These are phyloP conservation scores for Sebastes fasciatus DNA, from an alignment of 2,113 vertebrate species.

Conservation along the genomic window DNA sequence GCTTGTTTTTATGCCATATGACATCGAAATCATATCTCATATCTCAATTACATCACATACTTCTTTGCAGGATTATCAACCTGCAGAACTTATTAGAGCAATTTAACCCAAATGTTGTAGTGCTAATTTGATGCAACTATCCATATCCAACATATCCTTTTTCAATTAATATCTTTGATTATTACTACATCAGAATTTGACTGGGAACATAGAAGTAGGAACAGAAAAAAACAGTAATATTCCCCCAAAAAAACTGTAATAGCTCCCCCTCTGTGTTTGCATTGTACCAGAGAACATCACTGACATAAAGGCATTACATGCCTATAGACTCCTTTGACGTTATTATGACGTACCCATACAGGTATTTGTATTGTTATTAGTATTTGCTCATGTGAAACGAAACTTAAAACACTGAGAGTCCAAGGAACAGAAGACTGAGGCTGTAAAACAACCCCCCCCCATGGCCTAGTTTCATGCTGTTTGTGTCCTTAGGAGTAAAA, in stretches of 20 bases:
- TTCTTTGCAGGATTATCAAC: no score
- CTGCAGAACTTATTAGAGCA: no score
- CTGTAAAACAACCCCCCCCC: slow-evolving; percentile 1
- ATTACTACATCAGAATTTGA: not conserved
- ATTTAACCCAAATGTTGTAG: no score
- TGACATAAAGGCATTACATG: not conserved
- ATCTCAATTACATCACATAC: no score
- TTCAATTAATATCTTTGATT: not conserved
- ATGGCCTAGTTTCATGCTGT: slow-evolving; percentile 49
- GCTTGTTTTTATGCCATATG: no score
- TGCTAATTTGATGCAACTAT: no score
- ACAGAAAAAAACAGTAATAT: not conserved
- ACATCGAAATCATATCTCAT: no score
- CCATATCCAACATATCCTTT: no score
- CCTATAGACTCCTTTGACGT: not conserved
- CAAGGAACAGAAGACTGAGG: not conserved
- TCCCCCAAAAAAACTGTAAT: no score
- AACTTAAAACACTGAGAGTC: slow-evolving; percentile 18
- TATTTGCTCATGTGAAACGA: slow-evolving; percentile 24
- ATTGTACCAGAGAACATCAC: not conserved
- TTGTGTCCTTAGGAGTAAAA: slow-evolving; percentile 22
- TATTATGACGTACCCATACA: not conserved
- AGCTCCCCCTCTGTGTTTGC: not conserved
- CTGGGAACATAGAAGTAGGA: not conserved
- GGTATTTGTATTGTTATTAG: slow-evolving; percentile 5